Conservation (phyloP, 2,113 vertebrate species). For the Silurus meridionalis region DNA sequence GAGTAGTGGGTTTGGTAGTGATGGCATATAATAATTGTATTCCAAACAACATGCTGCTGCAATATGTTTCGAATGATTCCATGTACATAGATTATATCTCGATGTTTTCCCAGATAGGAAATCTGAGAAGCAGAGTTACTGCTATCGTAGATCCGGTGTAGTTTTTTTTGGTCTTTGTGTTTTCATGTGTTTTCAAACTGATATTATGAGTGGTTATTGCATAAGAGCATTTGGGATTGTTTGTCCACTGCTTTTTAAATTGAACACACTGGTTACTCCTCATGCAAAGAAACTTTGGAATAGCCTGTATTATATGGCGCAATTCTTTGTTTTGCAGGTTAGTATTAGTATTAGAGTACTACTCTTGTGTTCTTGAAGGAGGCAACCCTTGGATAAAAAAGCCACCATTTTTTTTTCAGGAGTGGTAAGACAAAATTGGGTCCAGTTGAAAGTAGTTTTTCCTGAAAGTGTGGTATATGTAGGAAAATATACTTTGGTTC, state of each 20-base stretch:
- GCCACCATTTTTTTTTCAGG: not conserved
- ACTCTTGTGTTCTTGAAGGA: not conserved
- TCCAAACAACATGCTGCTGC: not conserved
- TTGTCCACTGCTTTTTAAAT: not conserved
- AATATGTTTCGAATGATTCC: not conserved
- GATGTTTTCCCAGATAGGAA: not conserved
- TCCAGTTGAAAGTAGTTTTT: not conserved
- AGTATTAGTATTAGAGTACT: not conserved
- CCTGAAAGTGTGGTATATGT: not conserved
- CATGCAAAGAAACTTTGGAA: not conserved
- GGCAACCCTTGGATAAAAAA: not conserved
- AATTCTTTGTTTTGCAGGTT: not conserved
- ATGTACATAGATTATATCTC: not conserved
- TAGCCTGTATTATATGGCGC: not conserved
- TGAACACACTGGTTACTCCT: not conserved
- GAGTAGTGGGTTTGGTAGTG: not conserved
- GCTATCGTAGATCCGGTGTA: not conserved
- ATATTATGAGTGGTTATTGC: not conserved
- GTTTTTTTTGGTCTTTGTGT: slow-evolving; percentile 3
- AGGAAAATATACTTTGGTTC: not conserved
- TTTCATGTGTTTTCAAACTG: not conserved
- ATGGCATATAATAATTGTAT: not conserved
- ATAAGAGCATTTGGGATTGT: not conserved
- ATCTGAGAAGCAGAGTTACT: not conserved
- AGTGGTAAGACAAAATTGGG: not conserved